Base-by-base conservation (phyloP, 1,140 invertebrate species). In the Nomia melanderi region DNA sequence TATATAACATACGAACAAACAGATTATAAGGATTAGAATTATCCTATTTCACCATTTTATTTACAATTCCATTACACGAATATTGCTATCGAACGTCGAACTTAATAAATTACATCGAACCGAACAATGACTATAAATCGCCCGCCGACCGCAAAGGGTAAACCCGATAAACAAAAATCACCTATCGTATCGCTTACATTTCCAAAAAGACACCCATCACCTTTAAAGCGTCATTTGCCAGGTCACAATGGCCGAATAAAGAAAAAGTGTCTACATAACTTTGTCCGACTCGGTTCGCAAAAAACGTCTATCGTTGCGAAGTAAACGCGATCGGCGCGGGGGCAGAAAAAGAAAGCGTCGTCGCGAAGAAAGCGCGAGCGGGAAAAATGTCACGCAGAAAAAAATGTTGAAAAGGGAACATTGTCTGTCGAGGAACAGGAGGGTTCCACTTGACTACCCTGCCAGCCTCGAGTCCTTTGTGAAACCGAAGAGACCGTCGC, bases 381-480 rank as follows among this genome's bases (percentile, higher is more conserved):
- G 20, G 23, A 33, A 36, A 60, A 33, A n/a, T 39, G 20, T 9
- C n/a, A 7, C 9, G n/a, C 25, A 4, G 23, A 41, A 50, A 64
- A 54, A 60, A 62, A 77, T 63, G 2, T 29, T 77, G 53, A 33
- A 57, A 82, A 71, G 41, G 63, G 50, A 67, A 67, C 64, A 54
- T 70, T 69, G 69, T 83, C 67, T 53, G 53, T 12, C 29, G 14
- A 56, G 57, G 25, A 69, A 66, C 14, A 23, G 47, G 67, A 62
- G 57, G 66, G 63, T 82, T 81, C 69, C 75, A 82, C 50, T 78
- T 33, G 79, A 60, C 79, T 62, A 72, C 53, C 47, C 66, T 67
- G 47, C 53, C 31, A 33, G 77, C 33, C 33, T 8, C 60, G 69
- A 83, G 44, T 72, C 69, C 69, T 81, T 78, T 74, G 79, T 59